These are phyloP conservation scores for Scelioninae gen. 1 DNA, from an alignment of 2,888 invertebrate genomes.

Conservation along the genomic window DNA sequence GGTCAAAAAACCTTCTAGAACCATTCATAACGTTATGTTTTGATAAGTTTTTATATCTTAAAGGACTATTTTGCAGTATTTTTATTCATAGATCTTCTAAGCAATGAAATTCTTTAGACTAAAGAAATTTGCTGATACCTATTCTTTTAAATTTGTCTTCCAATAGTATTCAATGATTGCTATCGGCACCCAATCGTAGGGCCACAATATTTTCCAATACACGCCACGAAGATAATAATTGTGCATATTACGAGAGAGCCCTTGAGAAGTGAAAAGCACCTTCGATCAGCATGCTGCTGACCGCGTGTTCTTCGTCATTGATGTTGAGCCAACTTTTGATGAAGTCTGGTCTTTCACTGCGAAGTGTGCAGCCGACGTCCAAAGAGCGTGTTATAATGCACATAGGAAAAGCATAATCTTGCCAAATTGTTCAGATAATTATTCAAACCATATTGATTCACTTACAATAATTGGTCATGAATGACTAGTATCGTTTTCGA, in stretches of 20 bases:
- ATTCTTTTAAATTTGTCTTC: too few species aligned
- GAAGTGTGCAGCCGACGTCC: too few species aligned
- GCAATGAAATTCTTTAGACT: too few species aligned
- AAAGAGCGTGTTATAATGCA: slow-evolving; percentile 25
- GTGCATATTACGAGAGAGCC: slow-evolving; percentile 63
- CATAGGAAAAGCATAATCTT: slow-evolving; percentile 46
- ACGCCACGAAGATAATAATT: slow-evolving; percentile 36
- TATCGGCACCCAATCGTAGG: too few species aligned
- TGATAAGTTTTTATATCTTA: too few species aligned
- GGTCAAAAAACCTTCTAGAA: too few species aligned
- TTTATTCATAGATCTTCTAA: too few species aligned
- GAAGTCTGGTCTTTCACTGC: slow-evolving; percentile 53
- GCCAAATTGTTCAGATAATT: slow-evolving; percentile 5
- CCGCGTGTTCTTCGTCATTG: slow-evolving; percentile 58
- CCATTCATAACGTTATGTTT: too few species aligned
- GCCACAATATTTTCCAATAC: too few species aligned
- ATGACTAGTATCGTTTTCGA: not conserved
- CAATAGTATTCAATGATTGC: too few species aligned
- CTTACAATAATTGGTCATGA: not conserved
- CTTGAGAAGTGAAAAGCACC: slow-evolving; percentile 76
- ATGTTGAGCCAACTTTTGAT: slow-evolving; percentile 56
- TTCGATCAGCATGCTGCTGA: slow-evolving; percentile 58
- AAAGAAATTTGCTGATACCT: too few species aligned
- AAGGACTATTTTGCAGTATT: too few species aligned
- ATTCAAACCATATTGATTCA: slow-evolving; percentile 1